phyloP scores from a whole-genome alignment of 1,140 invertebrate genomes.

The Trichoplusia ni region DNA sequence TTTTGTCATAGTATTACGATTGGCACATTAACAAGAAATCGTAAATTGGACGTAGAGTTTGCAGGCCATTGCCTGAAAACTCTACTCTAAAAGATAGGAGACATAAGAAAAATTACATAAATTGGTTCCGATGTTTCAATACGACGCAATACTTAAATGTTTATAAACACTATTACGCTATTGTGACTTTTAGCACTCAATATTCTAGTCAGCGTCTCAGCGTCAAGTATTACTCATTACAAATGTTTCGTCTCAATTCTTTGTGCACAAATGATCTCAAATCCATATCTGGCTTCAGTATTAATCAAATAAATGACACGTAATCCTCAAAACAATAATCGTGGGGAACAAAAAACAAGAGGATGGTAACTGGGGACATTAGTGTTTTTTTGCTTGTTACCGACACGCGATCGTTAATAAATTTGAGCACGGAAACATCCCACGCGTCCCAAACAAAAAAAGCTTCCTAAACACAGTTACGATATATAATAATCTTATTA shows the following conservation, averaged over 20 bases:
- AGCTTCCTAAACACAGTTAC: not conserved
- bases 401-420: constrained; percentile 28
- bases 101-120: too few relatives aligned
- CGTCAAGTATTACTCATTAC: not conserved
- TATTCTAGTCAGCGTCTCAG: too few relatives aligned
- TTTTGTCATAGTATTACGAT: too few relatives aligned
- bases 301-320: constrained; percentile 3
- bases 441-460: not conserved
- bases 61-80: too few relatives aligned
- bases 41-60: too few relatives aligned
- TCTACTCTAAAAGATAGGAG: too few relatives aligned
- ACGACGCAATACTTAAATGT: too few relatives aligned
- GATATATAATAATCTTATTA: not conserved
- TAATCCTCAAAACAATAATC: constrained; percentile 11
- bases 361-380: not conserved
- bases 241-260: not conserved
- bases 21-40: too few relatives aligned
- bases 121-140: too few relatives aligned
- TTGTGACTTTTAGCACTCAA: too few relatives aligned
- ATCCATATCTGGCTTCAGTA: not conserved
- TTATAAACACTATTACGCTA: too few relatives aligned
- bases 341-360: constrained; percentile 12
- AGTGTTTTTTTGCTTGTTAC: constrained; percentile 7
- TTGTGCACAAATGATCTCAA: not conserved
- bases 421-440: constrained; percentile 1